phyloP scores from a whole-genome alignment of 37 sponge, comb jelly and placozoan genomes.

The Agelas oroides region DNA sequence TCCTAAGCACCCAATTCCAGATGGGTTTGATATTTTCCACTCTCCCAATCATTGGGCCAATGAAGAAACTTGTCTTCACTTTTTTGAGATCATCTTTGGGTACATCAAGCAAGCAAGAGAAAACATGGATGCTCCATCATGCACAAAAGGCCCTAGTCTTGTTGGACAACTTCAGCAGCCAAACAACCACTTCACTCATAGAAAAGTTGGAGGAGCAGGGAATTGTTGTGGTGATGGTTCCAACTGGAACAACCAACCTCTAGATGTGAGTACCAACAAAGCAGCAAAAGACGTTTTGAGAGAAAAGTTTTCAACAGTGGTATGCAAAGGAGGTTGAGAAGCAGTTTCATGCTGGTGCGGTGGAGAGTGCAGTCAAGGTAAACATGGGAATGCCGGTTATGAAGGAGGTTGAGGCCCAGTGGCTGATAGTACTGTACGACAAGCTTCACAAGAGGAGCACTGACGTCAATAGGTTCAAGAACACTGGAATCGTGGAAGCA shows the following conservation, averaged over 20 bases:
- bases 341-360: conserved; percentile 11
- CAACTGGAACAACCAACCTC: conserved; percentile 37
- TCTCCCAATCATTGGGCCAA: conserved; percentile 26
- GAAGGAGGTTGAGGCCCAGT: conserved; percentile 21
- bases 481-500: conserved; percentile 10
- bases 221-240: conserved; percentile 15
- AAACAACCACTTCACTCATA: conserved; percentile 15
- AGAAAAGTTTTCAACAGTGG: conserved; percentile 25
- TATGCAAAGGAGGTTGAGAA: conserved; percentile 26
- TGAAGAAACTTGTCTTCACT: conserved; percentile 29
- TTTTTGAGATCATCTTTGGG: conserved; percentile 23
- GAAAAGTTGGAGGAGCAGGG: conserved; percentile 6
- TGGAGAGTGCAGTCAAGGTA: not conserved
- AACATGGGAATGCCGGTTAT: conserved; percentile 30
- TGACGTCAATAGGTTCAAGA: conserved; percentile 7
- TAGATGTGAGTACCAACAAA: conserved; percentile 30
- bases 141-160: conserved; percentile 20
- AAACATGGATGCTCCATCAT: conserved; percentile 1
- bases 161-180: conserved; percentile 25
- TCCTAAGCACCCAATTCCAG: conserved; percentile 14
- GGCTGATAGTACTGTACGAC: conserved; percentile 27
- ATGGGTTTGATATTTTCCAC: conserved; percentile 20
- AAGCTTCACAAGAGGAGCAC: not conserved
- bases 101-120: conserved; percentile 2
- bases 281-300: conserved; percentile 25